Percentiles rank a stretch among this genome's conserved stretches.
Evolutionary conservation across 2,113 vertebrate species (phyloP).

Genomic region (Notarius lentiginosus): DNA sequence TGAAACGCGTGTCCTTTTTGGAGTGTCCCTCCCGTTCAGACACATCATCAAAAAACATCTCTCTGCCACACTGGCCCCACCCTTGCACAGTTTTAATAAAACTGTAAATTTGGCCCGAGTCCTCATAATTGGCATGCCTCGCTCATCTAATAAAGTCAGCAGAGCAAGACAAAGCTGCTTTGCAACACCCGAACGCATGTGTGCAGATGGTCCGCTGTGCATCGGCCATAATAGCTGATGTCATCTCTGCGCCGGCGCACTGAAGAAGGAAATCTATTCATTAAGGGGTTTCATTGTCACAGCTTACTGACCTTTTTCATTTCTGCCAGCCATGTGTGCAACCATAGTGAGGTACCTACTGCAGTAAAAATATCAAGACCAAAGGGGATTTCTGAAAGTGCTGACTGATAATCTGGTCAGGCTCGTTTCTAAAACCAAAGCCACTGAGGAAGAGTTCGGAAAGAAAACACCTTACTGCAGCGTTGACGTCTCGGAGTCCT

Average conservation of each 20-base stretch:
- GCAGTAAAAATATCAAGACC: background rate
- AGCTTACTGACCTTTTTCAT: slow-evolving; percentile 19
- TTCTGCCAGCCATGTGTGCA: slow-evolving; percentile 22
- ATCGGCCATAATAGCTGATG: slow-evolving; percentile 32
- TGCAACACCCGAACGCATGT: slow-evolving; percentile 20
- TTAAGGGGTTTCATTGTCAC: slow-evolving; percentile 27
- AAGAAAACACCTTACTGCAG: background rate
- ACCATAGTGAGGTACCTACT: background rate
- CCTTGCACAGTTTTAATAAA: slow-evolving; percentile 12
- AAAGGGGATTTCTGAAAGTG: background rate
- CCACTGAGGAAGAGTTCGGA: background rate
- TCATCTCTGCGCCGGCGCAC: slow-evolving; percentile 10
- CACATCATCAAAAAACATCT: slow-evolving; percentile 3
- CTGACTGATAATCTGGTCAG: background rate
- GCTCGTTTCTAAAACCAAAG: background rate
- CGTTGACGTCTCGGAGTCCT: background rate
- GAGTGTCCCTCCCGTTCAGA: background rate
- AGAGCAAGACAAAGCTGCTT: slow-evolving; percentile 38
- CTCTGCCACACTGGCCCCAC: background rate
- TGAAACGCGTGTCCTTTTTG: slow-evolving; percentile 13
- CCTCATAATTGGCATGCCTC: slow-evolving; percentile 21
- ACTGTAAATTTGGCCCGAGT: slow-evolving; percentile 11
- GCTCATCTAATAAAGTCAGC: slow-evolving; percentile 30
- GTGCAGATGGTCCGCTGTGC: slow-evolving; percentile 40
- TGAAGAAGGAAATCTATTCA: slow-evolving; percentile 25